Conservation (phyloP, 2,797 vertebrate species). For the Sitta carolinensis region DNA sequence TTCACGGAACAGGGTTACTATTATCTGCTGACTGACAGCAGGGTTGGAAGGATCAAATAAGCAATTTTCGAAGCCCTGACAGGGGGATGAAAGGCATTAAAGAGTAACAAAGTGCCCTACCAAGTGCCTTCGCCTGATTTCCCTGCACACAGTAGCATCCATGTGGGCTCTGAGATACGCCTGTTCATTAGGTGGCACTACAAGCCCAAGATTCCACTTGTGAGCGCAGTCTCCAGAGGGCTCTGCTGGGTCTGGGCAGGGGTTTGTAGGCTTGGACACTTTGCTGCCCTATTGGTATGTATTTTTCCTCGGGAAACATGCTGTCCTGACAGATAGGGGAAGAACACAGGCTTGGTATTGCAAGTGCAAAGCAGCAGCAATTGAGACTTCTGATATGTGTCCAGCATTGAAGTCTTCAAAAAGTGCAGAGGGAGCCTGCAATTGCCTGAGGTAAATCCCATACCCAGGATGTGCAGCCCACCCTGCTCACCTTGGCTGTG, state of each 20-base stretch:
- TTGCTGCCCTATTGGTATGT: accelerated
- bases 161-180: accelerated
- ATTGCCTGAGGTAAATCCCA: background rate
- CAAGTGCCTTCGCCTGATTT: background rate
- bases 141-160: background rate
- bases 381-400: background rate
- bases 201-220: background rate
- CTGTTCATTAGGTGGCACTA: constrained; percentile 64
- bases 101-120: background rate
- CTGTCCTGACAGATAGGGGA: background rate
- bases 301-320: background rate
- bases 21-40: background rate
- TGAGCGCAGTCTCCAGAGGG: background rate
- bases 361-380: background rate
- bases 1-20: background rate
- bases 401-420: background rate
- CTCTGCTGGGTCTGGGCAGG: background rate
- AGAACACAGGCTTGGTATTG: background rate
- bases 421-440: background rate
- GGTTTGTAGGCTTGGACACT: background rate
- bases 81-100: background rate
- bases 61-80: background rate
- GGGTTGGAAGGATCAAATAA: background rate
- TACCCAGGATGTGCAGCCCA: background rate
- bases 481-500: accelerated